Conservation (phyloP, 2,888 invertebrate species). For the Leptopilina drosophilae region DNA sequence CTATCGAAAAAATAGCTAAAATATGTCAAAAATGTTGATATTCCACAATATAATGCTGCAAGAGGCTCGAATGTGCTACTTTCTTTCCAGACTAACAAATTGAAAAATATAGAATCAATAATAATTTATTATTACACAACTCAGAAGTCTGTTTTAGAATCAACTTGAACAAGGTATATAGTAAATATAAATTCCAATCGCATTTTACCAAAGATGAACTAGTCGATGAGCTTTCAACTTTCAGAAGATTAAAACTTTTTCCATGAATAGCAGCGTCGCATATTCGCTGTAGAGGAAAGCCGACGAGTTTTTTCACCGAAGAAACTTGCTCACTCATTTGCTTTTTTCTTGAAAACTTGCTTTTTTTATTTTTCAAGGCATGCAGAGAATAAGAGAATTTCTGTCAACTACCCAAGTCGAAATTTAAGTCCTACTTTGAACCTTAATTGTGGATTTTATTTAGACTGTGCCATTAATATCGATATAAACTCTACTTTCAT, state of each 20-base stretch:
- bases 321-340: conserved; percentile 10
- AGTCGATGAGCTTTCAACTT: conserved; percentile 51
- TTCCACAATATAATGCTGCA: not conserved
- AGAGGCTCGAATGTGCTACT: too few relatives aligned
- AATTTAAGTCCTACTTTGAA: too few relatives aligned
- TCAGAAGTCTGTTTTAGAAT: not conserved
- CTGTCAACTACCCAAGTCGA: too few relatives aligned
- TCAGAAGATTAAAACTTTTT: conserved; percentile 70
- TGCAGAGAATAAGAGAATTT: not conserved
- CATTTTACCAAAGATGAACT: not conserved
- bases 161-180: not conserved
- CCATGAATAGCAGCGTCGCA: conserved; percentile 69
- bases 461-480: too few relatives aligned
- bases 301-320: conserved; percentile 63
- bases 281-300: conserved; percentile 54
- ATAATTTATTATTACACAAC: not conserved
- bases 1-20: not conserved
- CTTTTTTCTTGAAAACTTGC: not conserved
- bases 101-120: not conserved
- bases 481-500: too few relatives aligned
- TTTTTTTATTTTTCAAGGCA: not conserved
- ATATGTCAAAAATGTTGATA: not conserved
- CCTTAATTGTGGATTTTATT: too few relatives aligned
- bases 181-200: not conserved
- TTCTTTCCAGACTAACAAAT: not conserved